Conservation (phyloP, 1,140 invertebrate genomes). For the Frieseomelitta varia region DNA sequence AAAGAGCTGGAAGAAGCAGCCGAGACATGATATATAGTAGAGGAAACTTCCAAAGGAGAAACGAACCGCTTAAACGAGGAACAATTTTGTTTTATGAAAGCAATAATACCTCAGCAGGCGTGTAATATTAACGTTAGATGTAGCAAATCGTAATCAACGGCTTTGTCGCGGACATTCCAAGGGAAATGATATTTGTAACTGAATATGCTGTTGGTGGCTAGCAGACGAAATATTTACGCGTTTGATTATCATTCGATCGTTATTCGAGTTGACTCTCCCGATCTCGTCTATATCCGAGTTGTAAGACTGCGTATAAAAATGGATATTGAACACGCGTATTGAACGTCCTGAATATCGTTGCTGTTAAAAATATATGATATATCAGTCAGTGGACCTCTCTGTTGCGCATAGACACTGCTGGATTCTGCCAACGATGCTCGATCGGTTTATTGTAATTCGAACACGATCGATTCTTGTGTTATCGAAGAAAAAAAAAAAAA, state of each 20-base stretch:
- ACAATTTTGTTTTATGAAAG: not conserved
- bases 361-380: conserved; percentile 1
- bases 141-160: not conserved
- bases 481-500: not conserved
- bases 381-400: not conserved
- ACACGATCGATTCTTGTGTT: not conserved
- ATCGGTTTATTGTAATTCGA: not conserved
- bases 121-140: not conserved
- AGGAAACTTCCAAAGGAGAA: not conserved
- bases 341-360: conserved; percentile 6
- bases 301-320: not conserved
- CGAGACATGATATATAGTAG: not conserved
- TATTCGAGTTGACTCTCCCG: not conserved
- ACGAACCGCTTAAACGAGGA: not conserved
- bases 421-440: not conserved
- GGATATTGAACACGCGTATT: not conserved
- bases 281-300: not conserved
- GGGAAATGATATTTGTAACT: not conserved
- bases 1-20: not conserved
- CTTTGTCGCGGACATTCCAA: not conserved
- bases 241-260: not conserved
- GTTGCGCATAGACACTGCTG: not conserved
- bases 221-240: conserved; percentile 15
- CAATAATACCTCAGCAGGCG: conserved; percentile 3
- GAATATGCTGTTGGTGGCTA: not conserved